Conservation (phyloP, 2,888 invertebrate species). For the Rotaria magnacalcarata region DNA sequence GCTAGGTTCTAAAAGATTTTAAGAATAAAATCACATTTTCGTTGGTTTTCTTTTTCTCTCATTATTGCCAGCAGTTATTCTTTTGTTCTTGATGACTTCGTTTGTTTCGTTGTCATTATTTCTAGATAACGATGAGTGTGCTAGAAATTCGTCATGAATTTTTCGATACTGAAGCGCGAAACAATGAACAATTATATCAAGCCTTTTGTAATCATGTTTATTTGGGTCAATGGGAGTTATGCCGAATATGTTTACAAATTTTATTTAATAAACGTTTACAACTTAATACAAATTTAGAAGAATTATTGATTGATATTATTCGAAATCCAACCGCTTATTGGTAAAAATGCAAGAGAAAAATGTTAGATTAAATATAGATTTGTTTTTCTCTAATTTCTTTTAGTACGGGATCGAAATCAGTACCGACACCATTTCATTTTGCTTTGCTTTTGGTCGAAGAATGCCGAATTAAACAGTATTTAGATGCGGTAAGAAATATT, state of each 20-base stretch:
- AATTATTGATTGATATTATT: conserved; percentile 50
- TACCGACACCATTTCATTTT: conserved; percentile 44
- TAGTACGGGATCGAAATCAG: conserved; percentile 19
- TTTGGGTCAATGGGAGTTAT: conserved; percentile 56
- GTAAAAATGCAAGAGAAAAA: conserved; percentile 47
- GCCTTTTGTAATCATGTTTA: conserved; percentile 55
- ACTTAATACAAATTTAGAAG: conserved; percentile 48
- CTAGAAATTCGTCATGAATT: conserved; percentile 23
- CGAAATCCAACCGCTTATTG: conserved; percentile 52
- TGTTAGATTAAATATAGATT: neutral
- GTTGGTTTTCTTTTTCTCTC: neutral
- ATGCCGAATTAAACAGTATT: neutral
- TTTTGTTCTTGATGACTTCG: neutral
- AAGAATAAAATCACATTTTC: neutral
- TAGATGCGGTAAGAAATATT: neutral
- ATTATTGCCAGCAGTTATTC: neutral
- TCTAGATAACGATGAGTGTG: conserved; percentile 13
- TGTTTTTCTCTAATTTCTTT: neutral
- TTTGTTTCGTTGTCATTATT: neutral
- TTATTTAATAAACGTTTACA: conserved; percentile 48
- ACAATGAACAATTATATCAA: conserved; percentile 48
- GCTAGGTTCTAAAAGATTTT: neutral
- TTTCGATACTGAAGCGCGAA: neutral
- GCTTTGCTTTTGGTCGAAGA: conserved; percentile 29
- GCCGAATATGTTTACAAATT: conserved; percentile 50